phyloP scores from a whole-genome alignment of 2,888 invertebrate species.

The Chromoteleia sp. region DNA sequence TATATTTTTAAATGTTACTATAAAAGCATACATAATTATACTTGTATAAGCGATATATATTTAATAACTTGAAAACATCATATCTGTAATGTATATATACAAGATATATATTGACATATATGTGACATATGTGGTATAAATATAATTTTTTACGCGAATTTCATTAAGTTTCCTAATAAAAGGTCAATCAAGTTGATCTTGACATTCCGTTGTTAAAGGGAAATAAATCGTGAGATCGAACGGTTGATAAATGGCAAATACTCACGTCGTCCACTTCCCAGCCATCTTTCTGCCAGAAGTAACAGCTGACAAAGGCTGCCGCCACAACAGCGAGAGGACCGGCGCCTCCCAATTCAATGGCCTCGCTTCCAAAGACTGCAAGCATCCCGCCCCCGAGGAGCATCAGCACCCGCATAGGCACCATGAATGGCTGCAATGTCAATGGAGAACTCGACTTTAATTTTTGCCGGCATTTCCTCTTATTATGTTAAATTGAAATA shows the following conservation, averaged over 20 bases:
- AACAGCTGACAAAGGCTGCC: constrained; percentile 92
- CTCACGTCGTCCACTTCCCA: constrained; percentile 92
- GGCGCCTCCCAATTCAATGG: constrained; percentile 89
- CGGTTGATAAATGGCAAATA: constrained; percentile 69
- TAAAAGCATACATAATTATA: too few relatives aligned
- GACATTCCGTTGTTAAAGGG: constrained; percentile 38
- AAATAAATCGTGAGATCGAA: constrained; percentile 52
- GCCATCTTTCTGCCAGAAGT: constrained; percentile 92
- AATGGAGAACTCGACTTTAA: constrained; percentile 38
- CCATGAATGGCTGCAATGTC: constrained; percentile 88
- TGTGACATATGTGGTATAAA: too few relatives aligned
- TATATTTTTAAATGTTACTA: too few relatives aligned
- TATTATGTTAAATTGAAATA: constrained; percentile 32
- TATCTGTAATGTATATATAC: too few relatives aligned
- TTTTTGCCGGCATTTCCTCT: constrained; percentile 21
- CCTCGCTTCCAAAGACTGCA: constrained; percentile 94
- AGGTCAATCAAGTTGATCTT: constrained; percentile 29
- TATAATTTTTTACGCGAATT: neutral
- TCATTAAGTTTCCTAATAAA: neutral
- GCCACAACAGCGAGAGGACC: constrained; percentile 94
- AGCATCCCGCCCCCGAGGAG: constrained; percentile 93
- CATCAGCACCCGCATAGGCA: constrained; percentile 92
- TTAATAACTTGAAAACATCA: too few relatives aligned
- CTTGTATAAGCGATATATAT: too few relatives aligned
- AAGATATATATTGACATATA: too few relatives aligned